phyloP scores from a whole-genome alignment of 2,113 vertebrate species.

The Pterocles gutturalis region DNA sequence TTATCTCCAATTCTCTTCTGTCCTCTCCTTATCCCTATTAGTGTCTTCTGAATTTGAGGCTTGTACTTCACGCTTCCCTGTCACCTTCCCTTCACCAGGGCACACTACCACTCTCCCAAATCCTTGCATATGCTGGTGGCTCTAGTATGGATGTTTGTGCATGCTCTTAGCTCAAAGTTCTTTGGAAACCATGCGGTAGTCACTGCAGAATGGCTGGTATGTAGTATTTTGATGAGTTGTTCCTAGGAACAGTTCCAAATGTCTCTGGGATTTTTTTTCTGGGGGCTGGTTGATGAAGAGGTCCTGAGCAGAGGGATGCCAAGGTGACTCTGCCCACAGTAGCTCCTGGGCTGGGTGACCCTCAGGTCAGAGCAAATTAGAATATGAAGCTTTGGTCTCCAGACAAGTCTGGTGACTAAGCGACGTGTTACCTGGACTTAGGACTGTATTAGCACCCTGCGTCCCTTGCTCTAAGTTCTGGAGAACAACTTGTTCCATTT shows the following conservation, averaged over 20 bases:
- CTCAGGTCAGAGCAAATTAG: neutral
- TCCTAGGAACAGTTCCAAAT: neutral
- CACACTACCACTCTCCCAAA: neutral
- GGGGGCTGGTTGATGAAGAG: neutral
- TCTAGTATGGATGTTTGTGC: neutral
- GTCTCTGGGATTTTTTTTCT: neutral
- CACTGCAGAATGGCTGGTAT: neutral
- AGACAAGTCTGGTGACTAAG: neutral
- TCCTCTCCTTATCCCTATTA: neutral
- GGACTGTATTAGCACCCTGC: neutral
- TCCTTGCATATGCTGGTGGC: neutral
- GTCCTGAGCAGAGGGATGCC: neutral
- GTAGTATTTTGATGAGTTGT: neutral
- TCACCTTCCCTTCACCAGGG: neutral
- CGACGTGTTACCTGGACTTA: neutral
- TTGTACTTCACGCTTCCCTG: neutral
- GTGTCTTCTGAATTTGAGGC: neutral
- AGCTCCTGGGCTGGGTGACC: accelerated
- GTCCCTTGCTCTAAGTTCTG: neutral
- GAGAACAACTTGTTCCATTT: neutral
- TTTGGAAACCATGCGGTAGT: neutral
- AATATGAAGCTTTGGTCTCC: neutral
- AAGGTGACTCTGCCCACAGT: neutral
- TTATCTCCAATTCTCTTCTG: neutral
- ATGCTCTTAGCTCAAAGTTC: neutral